phyloP scores from a whole-genome alignment of 37 sponge, comb jelly and placozoan species.

The Sycon ciliatum region DNA sequence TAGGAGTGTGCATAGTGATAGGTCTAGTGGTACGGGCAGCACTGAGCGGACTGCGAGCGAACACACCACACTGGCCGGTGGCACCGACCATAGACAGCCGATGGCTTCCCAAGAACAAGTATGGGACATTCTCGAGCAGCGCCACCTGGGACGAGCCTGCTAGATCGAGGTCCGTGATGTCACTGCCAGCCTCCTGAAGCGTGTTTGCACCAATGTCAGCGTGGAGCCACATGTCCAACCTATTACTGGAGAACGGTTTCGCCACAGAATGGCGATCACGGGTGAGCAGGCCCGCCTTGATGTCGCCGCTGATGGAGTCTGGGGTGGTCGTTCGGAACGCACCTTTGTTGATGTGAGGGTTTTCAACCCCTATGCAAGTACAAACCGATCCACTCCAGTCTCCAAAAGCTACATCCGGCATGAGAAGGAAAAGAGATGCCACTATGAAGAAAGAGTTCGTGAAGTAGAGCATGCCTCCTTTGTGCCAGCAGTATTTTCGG shows the following conservation, averaged over 20 bases:
- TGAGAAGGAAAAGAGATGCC: neutral
- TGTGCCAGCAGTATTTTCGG: neutral
- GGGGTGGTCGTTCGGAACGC: constrained; percentile 10
- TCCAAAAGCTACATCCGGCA: neutral
- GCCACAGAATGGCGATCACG: neutral
- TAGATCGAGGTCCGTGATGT: neutral
- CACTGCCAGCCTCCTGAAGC: neutral
- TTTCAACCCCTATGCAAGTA: constrained; percentile 15
- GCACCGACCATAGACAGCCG: no score
- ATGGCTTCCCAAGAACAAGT: no score
- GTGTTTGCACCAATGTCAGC: neutral
- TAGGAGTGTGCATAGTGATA: no score
- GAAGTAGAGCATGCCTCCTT: neutral
- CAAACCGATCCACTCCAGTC: neutral
- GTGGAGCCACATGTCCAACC: neutral
- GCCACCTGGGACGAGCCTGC: no score
- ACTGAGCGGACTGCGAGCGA: no score
- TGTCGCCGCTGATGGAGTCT: constrained; percentile 9
- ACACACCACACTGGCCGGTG: no score
- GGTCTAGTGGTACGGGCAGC: no score
- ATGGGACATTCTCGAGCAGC: no score
- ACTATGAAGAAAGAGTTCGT: neutral
- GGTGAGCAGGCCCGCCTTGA: neutral
- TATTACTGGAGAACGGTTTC: neutral
- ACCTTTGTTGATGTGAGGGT: constrained; percentile 23